Conservation (phyloP, 2,113 vertebrate species). For the Gracilinanus agilis region DNA sequence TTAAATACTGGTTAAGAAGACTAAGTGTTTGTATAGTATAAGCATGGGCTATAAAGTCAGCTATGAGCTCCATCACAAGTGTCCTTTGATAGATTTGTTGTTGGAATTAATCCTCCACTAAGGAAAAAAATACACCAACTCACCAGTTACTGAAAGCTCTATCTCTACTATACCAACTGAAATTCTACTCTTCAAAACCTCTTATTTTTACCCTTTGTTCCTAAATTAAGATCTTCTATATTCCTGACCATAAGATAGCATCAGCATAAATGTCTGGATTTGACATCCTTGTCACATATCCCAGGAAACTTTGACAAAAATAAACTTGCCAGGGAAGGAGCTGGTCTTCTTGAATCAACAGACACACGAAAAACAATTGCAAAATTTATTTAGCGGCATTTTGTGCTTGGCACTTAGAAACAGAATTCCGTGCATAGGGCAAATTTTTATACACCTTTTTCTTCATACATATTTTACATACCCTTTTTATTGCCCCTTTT, state of each 20-base stretch:
- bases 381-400: constrained; percentile 95
- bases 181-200: not conserved
- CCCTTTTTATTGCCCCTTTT: constrained; percentile 88
- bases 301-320: not conserved
- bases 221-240: not conserved
- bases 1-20: not conserved
- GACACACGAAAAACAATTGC: constrained; percentile 83
- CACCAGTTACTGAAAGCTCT: not conserved
- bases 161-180: not conserved
- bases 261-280: not conserved
- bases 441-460: constrained; percentile 90
- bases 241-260: not conserved
- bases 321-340: not conserved
- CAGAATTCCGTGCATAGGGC: constrained; percentile 92
- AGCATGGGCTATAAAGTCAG: not conserved
- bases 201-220: not conserved
- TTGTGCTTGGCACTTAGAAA: constrained; percentile 97
- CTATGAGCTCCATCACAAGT: not conserved
- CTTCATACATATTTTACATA: constrained; percentile 92
- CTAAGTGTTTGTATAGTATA: not conserved
- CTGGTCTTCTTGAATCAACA: constrained; percentile 28
- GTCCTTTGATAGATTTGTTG: not conserved
- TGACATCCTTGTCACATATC: not conserved
- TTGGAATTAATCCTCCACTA: not conserved
- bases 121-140: not conserved